A percentile compares a stretch with the other conserved stretches of the same genome.
phyloP scores from a whole-genome alignment of 2,888 invertebrate genomes.

The Agriopis leucophaearia region DNA sequence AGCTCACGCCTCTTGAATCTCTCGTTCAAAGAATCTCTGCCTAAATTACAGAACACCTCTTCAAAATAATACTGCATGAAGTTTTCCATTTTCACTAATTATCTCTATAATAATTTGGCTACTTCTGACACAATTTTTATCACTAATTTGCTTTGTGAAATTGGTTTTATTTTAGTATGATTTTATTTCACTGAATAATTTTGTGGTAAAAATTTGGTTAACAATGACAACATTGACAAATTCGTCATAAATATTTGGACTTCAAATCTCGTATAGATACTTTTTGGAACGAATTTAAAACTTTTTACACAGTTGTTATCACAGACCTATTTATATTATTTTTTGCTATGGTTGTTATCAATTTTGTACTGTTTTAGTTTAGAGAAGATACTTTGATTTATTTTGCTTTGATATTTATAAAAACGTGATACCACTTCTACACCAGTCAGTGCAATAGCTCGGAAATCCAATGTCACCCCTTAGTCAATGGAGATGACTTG shows the following conservation, averaged over 20 bases:
- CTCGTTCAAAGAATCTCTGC: conserved; percentile 90
- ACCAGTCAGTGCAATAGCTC: conserved; percentile 51
- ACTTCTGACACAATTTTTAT: neutral
- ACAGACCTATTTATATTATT: too few relatives aligned
- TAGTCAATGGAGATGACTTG: conserved; percentile 51
- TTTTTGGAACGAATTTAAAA: neutral
- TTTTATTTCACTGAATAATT: conserved; percentile 23
- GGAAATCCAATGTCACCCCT: conserved; percentile 61
- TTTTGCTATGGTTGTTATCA: too few relatives aligned
- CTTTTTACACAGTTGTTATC: too few relatives aligned
- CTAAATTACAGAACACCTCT: conserved; percentile 89
- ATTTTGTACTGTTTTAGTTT: too few relatives aligned
- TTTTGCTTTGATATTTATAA: neutral
- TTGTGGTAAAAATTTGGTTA: neutral
- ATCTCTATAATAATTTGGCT: neutral
- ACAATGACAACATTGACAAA: neutral
- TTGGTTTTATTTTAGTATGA: neutral
- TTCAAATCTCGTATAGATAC: neutral
- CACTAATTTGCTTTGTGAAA: neutral
- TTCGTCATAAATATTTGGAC: neutral
- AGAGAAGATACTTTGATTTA: neutral
- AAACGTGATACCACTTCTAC: conserved; percentile 21
- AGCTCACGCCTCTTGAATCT: conserved; percentile 90
- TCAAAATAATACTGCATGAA: conserved; percentile 93
- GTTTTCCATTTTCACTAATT: conserved; percentile 88